A percentile compares a stretch with the other conserved stretches of the same genome.
Evolutionary conservation across 92 coral and sea anemone genomes (phyloP).

Genomic region (Phenganax subtilis): DNA sequence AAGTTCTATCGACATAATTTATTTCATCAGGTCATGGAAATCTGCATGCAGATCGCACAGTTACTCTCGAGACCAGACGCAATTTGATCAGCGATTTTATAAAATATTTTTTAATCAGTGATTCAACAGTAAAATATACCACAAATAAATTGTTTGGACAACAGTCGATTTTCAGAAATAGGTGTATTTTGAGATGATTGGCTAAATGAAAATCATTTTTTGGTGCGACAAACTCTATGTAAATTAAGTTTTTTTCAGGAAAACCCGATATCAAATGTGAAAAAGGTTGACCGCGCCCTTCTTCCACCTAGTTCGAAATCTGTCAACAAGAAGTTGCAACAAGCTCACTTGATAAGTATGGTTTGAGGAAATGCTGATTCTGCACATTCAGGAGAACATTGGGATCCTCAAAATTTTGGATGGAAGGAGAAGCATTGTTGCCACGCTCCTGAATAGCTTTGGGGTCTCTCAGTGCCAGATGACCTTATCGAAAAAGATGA

Average conservation of each 20-base stretch:
- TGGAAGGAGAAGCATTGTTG: conserved; percentile 13
- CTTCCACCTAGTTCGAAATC: conserved; percentile 35
- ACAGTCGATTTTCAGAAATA: conserved; percentile 1
- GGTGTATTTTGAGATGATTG: conserved; percentile 11
- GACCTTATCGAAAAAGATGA: conserved; percentile 18
- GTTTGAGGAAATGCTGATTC: conserved; percentile 29
- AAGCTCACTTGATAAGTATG: conserved; percentile 23
- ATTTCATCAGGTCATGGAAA: not conserved
- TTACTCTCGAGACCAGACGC: not conserved
- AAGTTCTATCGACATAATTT: not conserved
- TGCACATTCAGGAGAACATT: conserved; percentile 17
- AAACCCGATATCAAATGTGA: conserved; percentile 16
- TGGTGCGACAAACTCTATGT: no score
- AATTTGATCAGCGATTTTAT: no score
- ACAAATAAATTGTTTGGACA: not conserved
- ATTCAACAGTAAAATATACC: no score
- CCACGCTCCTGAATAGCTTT: conserved; percentile 4
- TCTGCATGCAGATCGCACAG: not conserved
- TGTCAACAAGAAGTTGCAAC: conserved; percentile 23
- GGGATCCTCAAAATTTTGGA: conserved; percentile 24
- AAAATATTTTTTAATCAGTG: no score
- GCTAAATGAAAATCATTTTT: not conserved
- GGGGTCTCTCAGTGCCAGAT: conserved; percentile 7
- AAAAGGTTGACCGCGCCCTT: conserved; percentile 32
- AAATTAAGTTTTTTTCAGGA: not conserved